These are phyloP conservation scores for Diphyllodes magnificus DNA, from an alignment of 2,113 vertebrate species.

Conservation along the genomic window DNA sequence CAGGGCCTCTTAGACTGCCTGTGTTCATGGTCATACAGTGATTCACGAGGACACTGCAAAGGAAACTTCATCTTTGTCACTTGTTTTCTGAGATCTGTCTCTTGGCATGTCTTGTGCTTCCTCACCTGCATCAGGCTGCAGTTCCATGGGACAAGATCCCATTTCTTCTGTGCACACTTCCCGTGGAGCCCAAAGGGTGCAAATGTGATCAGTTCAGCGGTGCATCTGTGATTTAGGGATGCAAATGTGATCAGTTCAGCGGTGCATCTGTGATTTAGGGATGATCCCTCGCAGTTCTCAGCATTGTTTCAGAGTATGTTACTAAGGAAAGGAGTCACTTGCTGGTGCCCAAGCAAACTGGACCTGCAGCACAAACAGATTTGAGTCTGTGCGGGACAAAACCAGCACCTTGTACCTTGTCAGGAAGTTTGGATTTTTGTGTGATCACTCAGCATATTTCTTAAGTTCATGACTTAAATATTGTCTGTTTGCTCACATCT, in stretches of 20 bases:
- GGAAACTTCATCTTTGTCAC: neutral
- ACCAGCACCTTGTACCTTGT: neutral
- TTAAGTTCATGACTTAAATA: neutral
- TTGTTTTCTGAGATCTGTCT: neutral
- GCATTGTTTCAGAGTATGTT: neutral
- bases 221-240: neutral
- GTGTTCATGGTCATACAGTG: neutral
- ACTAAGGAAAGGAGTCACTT: neutral
- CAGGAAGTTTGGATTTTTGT: neutral
- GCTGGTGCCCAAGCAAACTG: neutral
- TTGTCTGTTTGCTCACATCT: neutral
- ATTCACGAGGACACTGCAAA: neutral
- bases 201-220: neutral
- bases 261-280: neutral
- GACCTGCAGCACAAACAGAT: neutral
- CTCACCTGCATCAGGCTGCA: neutral
- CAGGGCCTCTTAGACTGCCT: no score
- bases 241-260: neutral
- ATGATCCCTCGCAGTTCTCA: neutral
- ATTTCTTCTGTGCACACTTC: neutral
- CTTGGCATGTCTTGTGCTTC: neutral
- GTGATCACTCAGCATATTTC: neutral
- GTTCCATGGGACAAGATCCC: neutral
- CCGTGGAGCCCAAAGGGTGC: accelerated
- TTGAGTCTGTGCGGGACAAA: neutral